Evolutionary conservation across 2,797 vertebrate genomes (phyloP).

Genomic region (Hephaestus fuliginosus): DNA sequence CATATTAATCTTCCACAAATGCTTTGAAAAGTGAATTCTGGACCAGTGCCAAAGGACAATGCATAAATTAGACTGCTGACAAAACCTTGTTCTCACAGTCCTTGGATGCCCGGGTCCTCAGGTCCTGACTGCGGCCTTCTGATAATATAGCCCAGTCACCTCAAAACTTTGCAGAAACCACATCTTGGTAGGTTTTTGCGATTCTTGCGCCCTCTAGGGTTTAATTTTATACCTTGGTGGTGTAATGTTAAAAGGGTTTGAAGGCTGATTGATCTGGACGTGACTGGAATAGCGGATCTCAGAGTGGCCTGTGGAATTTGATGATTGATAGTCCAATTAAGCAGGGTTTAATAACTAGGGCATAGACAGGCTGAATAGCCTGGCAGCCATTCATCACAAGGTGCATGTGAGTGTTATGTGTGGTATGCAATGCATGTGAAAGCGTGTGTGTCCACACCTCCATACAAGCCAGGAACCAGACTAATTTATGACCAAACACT

Average conservation of each 20-base stretch:
- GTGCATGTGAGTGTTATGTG: slow-evolving; percentile 60
- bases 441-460: slow-evolving; percentile 53
- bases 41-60: slow-evolving; percentile 47
- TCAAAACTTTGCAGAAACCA: slow-evolving; percentile 27
- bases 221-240: slow-evolving; percentile 42
- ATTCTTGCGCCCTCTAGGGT: slow-evolving; percentile 31
- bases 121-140: slow-evolving; percentile 33
- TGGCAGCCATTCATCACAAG: slow-evolving; percentile 82
- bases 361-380: slow-evolving; percentile 75
- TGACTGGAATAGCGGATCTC: slow-evolving; percentile 71
- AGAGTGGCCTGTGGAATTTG: slow-evolving; percentile 63
- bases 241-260: slow-evolving; percentile 65
- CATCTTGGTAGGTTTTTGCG: slow-evolving; percentile 28
- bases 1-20: slow-evolving; percentile 55
- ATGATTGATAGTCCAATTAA: slow-evolving; percentile 87
- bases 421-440: slow-evolving; percentile 42
- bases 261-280: slow-evolving; percentile 66
- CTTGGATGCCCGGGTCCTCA: slow-evolving; percentile 41
- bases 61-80: slow-evolving; percentile 57
- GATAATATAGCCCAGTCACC: slow-evolving; percentile 33
- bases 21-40: slow-evolving; percentile 54
- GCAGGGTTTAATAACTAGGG: slow-evolving; percentile 83
- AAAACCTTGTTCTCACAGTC: slow-evolving; percentile 45
- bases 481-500: slow-evolving; percentile 70
- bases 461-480: slow-evolving; percentile 52